These are phyloP conservation scores for Coendou prehensilis DNA, from an alignment of 2,797 vertebrate genomes.

Conservation along the genomic window DNA sequence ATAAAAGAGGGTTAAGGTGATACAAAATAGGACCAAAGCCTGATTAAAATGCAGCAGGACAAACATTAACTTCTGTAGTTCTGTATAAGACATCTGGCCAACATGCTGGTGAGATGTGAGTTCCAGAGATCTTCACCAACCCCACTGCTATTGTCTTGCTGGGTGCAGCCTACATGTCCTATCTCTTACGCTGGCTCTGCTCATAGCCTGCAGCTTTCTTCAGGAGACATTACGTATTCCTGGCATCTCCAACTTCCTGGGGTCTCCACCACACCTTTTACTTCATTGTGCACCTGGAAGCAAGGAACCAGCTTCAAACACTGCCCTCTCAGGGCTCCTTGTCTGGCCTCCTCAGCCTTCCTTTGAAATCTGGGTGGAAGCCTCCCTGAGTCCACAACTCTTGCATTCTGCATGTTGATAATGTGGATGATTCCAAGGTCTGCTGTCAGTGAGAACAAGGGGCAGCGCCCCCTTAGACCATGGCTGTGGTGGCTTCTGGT, in stretches of 20 bases:
- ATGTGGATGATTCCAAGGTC: not conserved
- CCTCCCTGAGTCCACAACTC: not conserved
- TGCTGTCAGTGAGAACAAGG: not conserved
- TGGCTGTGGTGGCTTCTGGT: not conserved
- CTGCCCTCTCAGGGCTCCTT: not conserved
- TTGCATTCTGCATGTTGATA: not conserved
- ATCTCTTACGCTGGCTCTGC: not conserved
- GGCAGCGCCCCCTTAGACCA: too few relatives aligned
- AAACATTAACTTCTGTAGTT: not conserved
- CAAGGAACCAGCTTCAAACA: not conserved
- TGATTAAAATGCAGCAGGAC: not conserved
- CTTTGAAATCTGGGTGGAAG: not conserved
- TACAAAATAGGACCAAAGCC: not conserved
- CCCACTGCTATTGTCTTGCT: not conserved
- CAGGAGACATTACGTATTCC: not conserved
- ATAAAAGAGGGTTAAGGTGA: not conserved
- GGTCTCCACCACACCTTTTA: not conserved
- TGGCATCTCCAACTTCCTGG: not conserved
- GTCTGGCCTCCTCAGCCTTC: not conserved
- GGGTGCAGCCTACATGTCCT: not conserved
- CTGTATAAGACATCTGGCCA: too few relatives aligned
- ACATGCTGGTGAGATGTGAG: not conserved
- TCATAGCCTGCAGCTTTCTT: not conserved
- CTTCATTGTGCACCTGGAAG: not conserved
- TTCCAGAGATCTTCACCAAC: not conserved